These are phyloP conservation scores for Diceros bicornis DNA, from an alignment of 2,797 vertebrate species.

Conservation along the genomic window DNA sequence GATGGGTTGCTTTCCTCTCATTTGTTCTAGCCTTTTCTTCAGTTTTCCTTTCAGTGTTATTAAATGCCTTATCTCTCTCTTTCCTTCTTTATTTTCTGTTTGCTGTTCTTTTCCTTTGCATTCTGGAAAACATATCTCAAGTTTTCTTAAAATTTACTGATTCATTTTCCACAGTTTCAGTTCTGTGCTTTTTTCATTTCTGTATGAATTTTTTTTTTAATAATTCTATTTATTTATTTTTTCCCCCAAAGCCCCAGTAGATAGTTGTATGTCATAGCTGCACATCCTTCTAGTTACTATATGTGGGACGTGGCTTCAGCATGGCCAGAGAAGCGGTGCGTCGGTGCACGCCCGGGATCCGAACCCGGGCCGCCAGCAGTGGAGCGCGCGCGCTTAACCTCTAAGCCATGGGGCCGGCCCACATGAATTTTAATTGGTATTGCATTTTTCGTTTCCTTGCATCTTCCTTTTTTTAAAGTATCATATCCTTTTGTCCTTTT, in stretches of 20 bases:
- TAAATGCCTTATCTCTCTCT: background rate
- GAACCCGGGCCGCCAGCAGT: too few relatives aligned
- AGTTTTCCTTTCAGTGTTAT: slow-evolving; percentile 15
- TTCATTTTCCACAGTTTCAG: background rate
- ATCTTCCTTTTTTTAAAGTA: background rate
- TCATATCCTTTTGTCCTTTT: background rate
- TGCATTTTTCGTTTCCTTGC: background rate
- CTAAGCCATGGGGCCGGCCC: too few relatives aligned
- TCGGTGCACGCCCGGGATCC: too few relatives aligned
- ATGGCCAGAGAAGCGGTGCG: too few relatives aligned
- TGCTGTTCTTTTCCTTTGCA: slow-evolving; percentile 10
- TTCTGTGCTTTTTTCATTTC: slow-evolving; percentile 54
- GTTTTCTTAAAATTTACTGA: slow-evolving; percentile 30
- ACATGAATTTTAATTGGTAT: slow-evolving; percentile 54
- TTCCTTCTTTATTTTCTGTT: slow-evolving; percentile 36
- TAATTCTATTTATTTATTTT: too few relatives aligned
- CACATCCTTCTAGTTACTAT: too few relatives aligned
- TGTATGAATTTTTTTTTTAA: background rate
- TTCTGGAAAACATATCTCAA: background rate
- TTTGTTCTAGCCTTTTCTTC: slow-evolving; percentile 4
- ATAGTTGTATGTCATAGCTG: too few relatives aligned
- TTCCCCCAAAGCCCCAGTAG: too few relatives aligned
- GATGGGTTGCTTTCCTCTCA: background rate
- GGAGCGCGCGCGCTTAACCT: too few relatives aligned
- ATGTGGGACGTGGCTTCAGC: too few relatives aligned